phyloP scores from a whole-genome alignment of 2,113 vertebrate species.

The Xenotilapia caudafasciata region DNA sequence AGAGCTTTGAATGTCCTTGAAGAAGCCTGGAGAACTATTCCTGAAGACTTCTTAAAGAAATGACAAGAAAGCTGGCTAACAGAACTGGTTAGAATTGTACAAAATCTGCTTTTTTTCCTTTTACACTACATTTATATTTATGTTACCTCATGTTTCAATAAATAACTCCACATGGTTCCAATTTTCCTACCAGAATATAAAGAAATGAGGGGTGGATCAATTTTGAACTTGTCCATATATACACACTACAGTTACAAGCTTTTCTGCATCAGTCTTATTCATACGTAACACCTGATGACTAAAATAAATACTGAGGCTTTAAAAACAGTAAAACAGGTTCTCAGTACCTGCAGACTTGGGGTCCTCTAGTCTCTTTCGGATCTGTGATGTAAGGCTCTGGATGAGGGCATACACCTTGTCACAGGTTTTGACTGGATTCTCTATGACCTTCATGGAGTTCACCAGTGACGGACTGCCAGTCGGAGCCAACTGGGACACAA shows the following conservation, averaged over 20 bases:
- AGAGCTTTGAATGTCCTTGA: background rate
- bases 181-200: background rate
- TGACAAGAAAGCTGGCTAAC: background rate
- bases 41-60: background rate
- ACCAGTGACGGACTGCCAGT: constrained; percentile 84
- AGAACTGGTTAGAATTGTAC: background rate
- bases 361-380: constrained; percentile 85
- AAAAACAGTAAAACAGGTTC: background rate
- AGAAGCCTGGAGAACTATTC: background rate
- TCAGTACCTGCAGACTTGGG: constrained; percentile 85
- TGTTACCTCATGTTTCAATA: background rate
- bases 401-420: constrained; percentile 88
- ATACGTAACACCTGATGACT: background rate
- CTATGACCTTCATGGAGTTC: constrained; percentile 87
- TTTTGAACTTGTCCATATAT: background rate
- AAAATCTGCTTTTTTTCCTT: background rate
- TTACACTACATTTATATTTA: background rate
- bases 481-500: constrained; percentile 80
- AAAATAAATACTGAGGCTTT: background rate
- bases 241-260: background rate
- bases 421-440: constrained; percentile 90
- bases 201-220: background rate
- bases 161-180: no score
- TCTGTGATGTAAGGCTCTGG: constrained; percentile 89
- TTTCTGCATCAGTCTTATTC: background rate